These are phyloP conservation scores for Rhagonycha fulva DNA, from an alignment of 2,888 invertebrate genomes.

Conservation along the genomic window DNA sequence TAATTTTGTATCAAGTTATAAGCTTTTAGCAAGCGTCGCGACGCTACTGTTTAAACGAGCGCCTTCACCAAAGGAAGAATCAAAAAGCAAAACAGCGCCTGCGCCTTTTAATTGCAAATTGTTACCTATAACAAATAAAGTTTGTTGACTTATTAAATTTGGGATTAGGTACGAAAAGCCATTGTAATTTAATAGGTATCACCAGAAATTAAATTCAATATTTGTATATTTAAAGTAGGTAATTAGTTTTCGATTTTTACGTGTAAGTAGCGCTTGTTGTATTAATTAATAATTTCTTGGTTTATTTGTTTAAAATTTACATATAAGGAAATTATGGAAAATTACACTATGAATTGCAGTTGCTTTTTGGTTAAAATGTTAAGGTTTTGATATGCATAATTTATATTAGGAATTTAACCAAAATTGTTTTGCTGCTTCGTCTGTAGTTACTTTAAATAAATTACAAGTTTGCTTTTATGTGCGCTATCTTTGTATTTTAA, in stretches of 20 bases:
- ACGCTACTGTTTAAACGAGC: conserved; percentile 24
- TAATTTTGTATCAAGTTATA: background rate
- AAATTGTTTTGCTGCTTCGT: background rate
- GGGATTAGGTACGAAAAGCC: background rate
- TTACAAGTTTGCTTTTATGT: background rate
- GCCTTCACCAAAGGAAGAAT: background rate
- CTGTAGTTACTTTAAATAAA: background rate
- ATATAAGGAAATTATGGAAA: background rate
- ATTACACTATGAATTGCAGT: background rate
- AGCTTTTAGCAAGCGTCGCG: conserved; percentile 24
- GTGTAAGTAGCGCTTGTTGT: background rate
- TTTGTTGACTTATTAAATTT: background rate
- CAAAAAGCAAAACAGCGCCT: background rate
- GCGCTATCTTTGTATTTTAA: background rate
- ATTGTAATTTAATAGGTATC: background rate
- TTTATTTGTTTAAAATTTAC: background rate
- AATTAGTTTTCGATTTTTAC: background rate
- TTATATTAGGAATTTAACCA: background rate
- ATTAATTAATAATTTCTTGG: background rate
- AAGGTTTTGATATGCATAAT: background rate
- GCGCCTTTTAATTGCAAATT: background rate
- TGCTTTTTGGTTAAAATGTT: background rate
- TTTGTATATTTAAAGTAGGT: background rate
- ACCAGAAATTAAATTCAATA: background rate
- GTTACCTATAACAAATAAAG: background rate